Evolutionary conservation across 2,113 vertebrate species (phyloP), one percentile per base, ranked within the genome.

Genomic region (Cololabis saira): DNA sequence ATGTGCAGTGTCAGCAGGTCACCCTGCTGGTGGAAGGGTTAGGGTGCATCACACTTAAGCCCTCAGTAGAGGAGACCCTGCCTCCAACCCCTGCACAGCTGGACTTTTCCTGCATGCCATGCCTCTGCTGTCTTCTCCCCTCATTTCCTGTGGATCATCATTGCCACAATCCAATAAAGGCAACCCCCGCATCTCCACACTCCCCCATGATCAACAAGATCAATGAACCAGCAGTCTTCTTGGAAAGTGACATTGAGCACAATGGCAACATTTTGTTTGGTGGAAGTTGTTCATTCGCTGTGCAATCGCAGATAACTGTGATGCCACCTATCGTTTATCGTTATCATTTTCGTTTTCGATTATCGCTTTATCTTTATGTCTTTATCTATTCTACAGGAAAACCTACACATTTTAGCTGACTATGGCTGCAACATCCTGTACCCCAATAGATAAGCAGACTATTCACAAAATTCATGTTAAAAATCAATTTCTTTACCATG

Each of bases 1-100:
- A 41, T 19, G n/a, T 41, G 22, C 57, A 16, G 15, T 17, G 12
- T 82, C 70, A 76, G 64, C 47, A 24, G 33, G 17, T 11, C 51
- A 53, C 15, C 3, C 14, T 53, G 24, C 10, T 53, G 51, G 27
- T 53, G 8, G 15, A 11, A 17, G 30, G 27, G 12, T 11, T 9
- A 17, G 51, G 27, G 51, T 16, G 15, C 27, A 33, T 53, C 51
- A 9, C 24, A 12, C 10, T 12, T 16, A 21, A 10, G 7, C 13
- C 18, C 18, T 18, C 33, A 19, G 22, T 51, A 42, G 30, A 19
- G 40, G 24, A 47, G 22, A 22, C 9, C 5, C 24, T 37, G 16
- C 33, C 56, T 56, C 17, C 44, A 57, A 16, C 6, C 18, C 2
- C 3, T 40, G 33, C 4, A 33, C 33, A 6, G 44, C 12, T 43